These are phyloP conservation scores for Channa striata DNA, from an alignment of 2,797 vertebrate genomes.

Conservation along the genomic window DNA sequence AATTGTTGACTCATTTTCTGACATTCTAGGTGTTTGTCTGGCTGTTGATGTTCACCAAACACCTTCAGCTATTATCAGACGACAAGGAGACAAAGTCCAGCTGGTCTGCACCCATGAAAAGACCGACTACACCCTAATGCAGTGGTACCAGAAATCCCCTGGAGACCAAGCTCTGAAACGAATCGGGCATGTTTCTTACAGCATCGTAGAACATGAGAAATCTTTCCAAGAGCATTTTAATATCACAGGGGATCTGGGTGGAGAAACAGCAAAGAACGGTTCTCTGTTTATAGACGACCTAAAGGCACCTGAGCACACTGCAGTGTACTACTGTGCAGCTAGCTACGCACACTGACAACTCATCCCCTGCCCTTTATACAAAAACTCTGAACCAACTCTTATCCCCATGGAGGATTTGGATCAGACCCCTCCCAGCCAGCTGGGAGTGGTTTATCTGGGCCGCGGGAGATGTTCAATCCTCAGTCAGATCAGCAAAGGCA, in stretches of 20 bases:
- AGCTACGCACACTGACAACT: neutral
- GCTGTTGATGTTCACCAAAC: slow-evolving; percentile 51
- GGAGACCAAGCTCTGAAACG: slow-evolving; percentile 31
- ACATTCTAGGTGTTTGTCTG: slow-evolving; percentile 22
- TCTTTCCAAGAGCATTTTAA: neutral
- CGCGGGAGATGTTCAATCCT: slow-evolving; percentile 35
- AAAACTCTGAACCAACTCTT: slow-evolving; percentile 5
- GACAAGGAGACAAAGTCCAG: slow-evolving; percentile 1
- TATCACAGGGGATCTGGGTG: slow-evolving; percentile 11
- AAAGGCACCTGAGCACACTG: neutral
- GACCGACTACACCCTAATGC: slow-evolving; percentile 33
- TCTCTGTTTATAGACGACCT: slow-evolving; percentile 10
- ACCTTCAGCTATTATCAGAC: slow-evolving; percentile 10
- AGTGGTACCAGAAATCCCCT: slow-evolving; percentile 52
- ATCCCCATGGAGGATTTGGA: neutral
- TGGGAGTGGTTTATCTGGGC: neutral
- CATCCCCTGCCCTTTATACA: slow-evolving; percentile 1
- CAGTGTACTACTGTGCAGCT: slow-evolving; percentile 39
- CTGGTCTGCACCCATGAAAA: slow-evolving; percentile 48
- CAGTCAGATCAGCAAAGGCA: slow-evolving; percentile 4
- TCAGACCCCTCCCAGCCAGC: neutral
- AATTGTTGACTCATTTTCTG: neutral
- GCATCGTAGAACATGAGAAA: too few relatives aligned
- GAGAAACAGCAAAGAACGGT: neutral
- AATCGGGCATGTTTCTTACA: slow-evolving; percentile 11